Percentiles rank a stretch among this genome's conserved stretches.
These are phyloP conservation scores for Gibbula magus DNA, from an alignment of 2,888 invertebrate genomes.

Conservation along the genomic window DNA sequence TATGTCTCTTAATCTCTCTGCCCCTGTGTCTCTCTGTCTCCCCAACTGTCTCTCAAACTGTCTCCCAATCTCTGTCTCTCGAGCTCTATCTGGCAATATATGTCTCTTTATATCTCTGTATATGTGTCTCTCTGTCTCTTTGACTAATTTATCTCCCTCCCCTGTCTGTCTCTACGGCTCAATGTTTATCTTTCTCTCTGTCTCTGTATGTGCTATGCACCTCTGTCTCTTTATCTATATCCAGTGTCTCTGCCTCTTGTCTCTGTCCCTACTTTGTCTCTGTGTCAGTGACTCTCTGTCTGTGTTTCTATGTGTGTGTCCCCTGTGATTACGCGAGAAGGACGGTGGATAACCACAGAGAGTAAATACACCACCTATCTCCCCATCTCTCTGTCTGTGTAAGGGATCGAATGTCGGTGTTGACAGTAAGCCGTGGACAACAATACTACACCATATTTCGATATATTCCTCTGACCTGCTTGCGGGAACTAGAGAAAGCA, in stretches of 20 bases:
- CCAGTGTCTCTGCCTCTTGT: background rate
- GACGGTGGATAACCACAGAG: background rate
- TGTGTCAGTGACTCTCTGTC: background rate
- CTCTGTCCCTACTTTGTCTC: background rate
- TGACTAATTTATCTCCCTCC: background rate
- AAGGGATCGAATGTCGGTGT: background rate
- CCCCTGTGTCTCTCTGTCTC: slow-evolving; percentile 3
- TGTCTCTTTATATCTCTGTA: background rate
- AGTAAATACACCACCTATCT: background rate
- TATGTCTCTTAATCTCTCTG: background rate
- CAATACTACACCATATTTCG: too few species aligned
- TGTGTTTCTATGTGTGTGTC: background rate
- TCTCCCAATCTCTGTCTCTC: slow-evolving; percentile 27
- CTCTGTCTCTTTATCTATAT: background rate
- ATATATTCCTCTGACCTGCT: too few species aligned
- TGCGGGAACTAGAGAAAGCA: too few species aligned
- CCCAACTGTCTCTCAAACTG: background rate
- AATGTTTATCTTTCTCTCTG: slow-evolving; percentile 21
- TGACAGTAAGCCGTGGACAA: too few species aligned
- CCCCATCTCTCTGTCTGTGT: background rate
- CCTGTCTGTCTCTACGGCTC: background rate
- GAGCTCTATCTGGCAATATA: slow-evolving; percentile 4
- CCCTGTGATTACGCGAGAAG: background rate
- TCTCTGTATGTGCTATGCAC: slow-evolving; percentile 20
- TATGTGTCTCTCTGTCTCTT: background rate